phyloP scores from a whole-genome alignment of 2,797 vertebrate species.

The Bovichtus diacanthus region DNA sequence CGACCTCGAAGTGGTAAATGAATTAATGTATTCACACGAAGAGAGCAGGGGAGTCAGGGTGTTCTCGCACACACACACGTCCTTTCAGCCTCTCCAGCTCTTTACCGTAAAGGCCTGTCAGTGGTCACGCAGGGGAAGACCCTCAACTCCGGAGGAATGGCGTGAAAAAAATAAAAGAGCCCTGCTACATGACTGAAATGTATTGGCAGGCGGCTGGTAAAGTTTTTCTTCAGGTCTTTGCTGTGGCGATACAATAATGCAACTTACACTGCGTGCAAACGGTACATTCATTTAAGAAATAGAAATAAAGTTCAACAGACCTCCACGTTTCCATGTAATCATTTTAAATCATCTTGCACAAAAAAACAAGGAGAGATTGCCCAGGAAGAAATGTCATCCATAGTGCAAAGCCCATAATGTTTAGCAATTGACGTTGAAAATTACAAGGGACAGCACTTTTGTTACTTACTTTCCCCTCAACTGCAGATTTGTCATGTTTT shows the following conservation, averaged over 20 bases:
- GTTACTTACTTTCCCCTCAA: not conserved
- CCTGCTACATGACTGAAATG: conserved; percentile 36
- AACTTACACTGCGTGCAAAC: conserved; percentile 12
- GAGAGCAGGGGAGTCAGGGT: conserved; percentile 69
- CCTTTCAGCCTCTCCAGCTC: conserved; percentile 73
- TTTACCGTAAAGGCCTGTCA: conserved; percentile 82
- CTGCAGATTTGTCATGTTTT: conserved; percentile 4
- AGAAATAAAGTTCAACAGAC: conserved; percentile 3
- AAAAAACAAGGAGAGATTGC: not conserved
- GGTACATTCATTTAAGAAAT: conserved; percentile 1
- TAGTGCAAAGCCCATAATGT: not conserved
- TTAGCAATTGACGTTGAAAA: conserved; percentile 20
- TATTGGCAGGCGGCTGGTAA: conserved; percentile 34
- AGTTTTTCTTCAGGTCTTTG: conserved; percentile 22
- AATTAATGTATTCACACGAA: conserved; percentile 85
- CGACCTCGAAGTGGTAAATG: conserved; percentile 85
- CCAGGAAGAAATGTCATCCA: conserved; percentile 14
- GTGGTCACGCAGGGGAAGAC: conserved; percentile 73
- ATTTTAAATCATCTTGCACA: conserved; percentile 7
- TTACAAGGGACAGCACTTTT: not conserved
- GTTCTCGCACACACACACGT: conserved; percentile 72
- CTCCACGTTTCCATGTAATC: conserved; percentile 2
- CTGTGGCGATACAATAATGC: conserved; percentile 31
- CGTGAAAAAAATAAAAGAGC: conserved; percentile 53
- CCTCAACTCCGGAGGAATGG: conserved; percentile 63